These are phyloP conservation scores for Apogon talboti DNA, from an alignment of 2,797 vertebrate genomes.

Conservation along the genomic window DNA sequence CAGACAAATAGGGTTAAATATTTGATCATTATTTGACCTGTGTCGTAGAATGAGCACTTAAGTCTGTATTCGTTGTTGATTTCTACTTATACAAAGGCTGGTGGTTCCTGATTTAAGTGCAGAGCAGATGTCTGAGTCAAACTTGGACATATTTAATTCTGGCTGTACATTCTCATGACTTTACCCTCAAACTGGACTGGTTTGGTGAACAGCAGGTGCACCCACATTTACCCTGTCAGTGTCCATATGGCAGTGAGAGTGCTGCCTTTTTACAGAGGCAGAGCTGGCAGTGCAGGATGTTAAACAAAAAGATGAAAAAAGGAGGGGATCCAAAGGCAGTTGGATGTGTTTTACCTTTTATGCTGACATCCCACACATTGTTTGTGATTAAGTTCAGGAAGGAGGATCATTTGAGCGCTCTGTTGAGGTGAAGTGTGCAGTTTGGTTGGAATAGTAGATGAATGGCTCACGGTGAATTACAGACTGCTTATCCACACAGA, in stretches of 20 bases:
- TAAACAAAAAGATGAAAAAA: constrained; percentile 22
- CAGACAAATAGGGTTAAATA: background rate
- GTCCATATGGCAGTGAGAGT: constrained; percentile 47
- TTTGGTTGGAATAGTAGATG: constrained; percentile 3
- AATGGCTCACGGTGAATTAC: constrained; percentile 22
- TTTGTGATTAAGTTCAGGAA: constrained; percentile 11
- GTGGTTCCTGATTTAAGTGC: background rate
- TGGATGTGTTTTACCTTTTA: background rate
- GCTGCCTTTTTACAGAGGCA: constrained; percentile 23
- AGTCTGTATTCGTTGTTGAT: background rate
- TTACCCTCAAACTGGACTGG: constrained; percentile 13
- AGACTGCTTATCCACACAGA: constrained; percentile 23
- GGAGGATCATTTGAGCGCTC: background rate
- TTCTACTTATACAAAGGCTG: background rate
- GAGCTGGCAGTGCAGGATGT: constrained; percentile 8
- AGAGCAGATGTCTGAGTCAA: constrained; percentile 14
- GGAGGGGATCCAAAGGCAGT: constrained; percentile 1
- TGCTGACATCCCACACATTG: background rate
- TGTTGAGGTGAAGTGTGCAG: background rate
- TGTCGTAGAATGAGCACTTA: background rate
- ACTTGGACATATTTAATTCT: constrained; percentile 38
- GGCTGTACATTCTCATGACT: constrained; percentile 20
- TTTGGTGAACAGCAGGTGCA: constrained; percentile 59
- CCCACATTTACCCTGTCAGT: constrained; percentile 12
- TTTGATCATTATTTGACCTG: background rate